Base-by-base conservation (phyloP, 2,113 vertebrate species). In the Panthera tigris region DNA sequence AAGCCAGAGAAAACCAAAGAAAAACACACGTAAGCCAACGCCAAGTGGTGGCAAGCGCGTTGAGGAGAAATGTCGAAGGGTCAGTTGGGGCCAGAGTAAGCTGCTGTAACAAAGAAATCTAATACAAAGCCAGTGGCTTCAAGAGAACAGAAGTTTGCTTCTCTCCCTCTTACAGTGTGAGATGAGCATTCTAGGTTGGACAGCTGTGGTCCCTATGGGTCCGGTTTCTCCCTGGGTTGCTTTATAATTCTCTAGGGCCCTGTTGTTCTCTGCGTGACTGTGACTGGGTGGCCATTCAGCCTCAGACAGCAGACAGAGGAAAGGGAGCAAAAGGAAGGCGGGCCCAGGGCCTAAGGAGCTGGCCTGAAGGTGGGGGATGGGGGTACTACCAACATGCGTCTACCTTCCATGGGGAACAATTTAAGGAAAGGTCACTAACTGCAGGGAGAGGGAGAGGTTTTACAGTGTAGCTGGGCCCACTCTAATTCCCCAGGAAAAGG, bases 401-500 rank as follows among this genome's bases (percentile, higher is more conserved):
- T 33, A 27, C 16, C 15, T 14, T 52, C 50, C 18, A 15, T 18
- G 7, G 4, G 8, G 41, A 68, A 93, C 39, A 68, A 19, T 9
- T 50, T 65, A 68, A 15, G 13, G 1, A 36, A 61, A 11, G 9
- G 5, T 6, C 10, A 6, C 16, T 5, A 13, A 6, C 8, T 29
- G 19, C 15, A 27, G 68, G 48, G 8, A 45, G 31, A 5, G 23
- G 9, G 1, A 23, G 0, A 31, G 3, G 5, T 57, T 57, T 1
- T 27, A 29, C 8, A 0, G 63, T 48, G 10, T 4, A 69, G 36
- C 41, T 1, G 4, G 57, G 29, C 16, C 16, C 33, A 11, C 7
- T 55, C 10, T 73, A 39, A 36, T 45, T 31, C 66, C 61, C 5
- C 2, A 9, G 39, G 27, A 27, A 81, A 52, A 50, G 23, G 33